Evolutionary conservation across 2,888 invertebrate species (phyloP).

Genomic region (Callimorpha dominula): DNA sequence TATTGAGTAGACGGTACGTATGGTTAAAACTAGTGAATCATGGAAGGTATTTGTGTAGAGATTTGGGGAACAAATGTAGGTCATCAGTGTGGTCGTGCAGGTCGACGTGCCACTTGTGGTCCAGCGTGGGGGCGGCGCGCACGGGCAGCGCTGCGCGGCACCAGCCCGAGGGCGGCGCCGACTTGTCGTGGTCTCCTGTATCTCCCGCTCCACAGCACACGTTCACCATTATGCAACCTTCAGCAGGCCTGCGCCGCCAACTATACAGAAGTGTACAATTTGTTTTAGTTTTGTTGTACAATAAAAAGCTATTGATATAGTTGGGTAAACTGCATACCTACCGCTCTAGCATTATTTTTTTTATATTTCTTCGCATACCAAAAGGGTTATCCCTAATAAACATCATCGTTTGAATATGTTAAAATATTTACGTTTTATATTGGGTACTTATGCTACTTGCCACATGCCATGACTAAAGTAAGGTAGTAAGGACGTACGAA

Average conservation of each 20-base stretch:
- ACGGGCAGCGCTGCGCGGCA: conserved; percentile 51
- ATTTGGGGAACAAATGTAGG: conserved; percentile 39
- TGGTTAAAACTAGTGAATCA: too few relatives aligned
- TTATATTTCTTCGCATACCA: too few relatives aligned
- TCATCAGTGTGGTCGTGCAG: conserved; percentile 64
- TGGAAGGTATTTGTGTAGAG: neutral
- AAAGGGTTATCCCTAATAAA: too few relatives aligned
- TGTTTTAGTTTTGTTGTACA: neutral
- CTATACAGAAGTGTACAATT: conserved; percentile 16
- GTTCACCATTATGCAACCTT: conserved; percentile 44
- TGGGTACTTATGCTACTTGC: too few relatives aligned
- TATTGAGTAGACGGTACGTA: too few relatives aligned
- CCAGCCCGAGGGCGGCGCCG: conserved; percentile 46
- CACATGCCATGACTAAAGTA: too few relatives aligned
- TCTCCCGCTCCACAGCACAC: conserved; percentile 25
- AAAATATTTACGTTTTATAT: too few relatives aligned
- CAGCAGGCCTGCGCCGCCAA: conserved; percentile 48
- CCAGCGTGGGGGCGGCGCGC: conserved; percentile 57
- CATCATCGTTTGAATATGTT: too few relatives aligned
- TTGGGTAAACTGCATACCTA: too few relatives aligned
- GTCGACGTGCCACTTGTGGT: conserved; percentile 47
- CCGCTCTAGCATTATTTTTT: too few relatives aligned
- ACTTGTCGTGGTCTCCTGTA: conserved; percentile 14
- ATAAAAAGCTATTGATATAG: too few relatives aligned
- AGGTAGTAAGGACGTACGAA: too few relatives aligned